Evolutionary conservation across 2,888 invertebrate species (phyloP).

Genomic region (Pseudoips prasinana): DNA sequence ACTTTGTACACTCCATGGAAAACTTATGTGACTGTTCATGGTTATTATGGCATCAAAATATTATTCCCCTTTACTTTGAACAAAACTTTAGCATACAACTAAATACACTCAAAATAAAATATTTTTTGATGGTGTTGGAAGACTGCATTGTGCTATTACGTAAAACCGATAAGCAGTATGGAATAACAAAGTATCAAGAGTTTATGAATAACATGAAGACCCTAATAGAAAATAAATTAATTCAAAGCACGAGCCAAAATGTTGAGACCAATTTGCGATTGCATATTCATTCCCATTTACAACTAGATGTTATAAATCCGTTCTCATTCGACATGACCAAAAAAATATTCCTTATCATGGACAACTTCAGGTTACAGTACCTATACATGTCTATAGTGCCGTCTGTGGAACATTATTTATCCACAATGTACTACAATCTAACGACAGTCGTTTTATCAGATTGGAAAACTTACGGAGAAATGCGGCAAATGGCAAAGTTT

Average conservation of each 20-base stretch:
- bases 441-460: conserved; percentile 98
- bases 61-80: conserved; percentile 89
- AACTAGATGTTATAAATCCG: conserved; percentile 87
- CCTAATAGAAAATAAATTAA: conserved; percentile 80
- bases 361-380: conserved; percentile 79
- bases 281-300: conserved; percentile 95
- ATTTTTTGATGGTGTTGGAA: conserved; percentile 70
- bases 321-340: conserved; percentile 86
- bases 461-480: conserved; percentile 98
- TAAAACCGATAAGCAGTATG: conserved; percentile 56
- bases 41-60: conserved; percentile 90
- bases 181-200: conserved; percentile 47
- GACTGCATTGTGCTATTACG: conserved; percentile 63
- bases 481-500: conserved; percentile 94
- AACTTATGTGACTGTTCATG: conserved; percentile 88
- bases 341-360: conserved; percentile 81
- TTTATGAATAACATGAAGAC: conserved; percentile 59
- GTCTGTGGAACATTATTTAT: conserved; percentile 93
- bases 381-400: conserved; percentile 85
- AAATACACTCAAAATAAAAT: conserved; percentile 83
- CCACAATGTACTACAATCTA: conserved; percentile 97
- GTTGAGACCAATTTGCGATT: conserved; percentile 96
- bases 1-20: conserved; percentile 81
- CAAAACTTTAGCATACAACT: conserved; percentile 86
- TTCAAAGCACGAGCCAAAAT: conserved; percentile 89